Conservation (phyloP, 2,888 invertebrate genomes). For the Tortricodes alternella region DNA sequence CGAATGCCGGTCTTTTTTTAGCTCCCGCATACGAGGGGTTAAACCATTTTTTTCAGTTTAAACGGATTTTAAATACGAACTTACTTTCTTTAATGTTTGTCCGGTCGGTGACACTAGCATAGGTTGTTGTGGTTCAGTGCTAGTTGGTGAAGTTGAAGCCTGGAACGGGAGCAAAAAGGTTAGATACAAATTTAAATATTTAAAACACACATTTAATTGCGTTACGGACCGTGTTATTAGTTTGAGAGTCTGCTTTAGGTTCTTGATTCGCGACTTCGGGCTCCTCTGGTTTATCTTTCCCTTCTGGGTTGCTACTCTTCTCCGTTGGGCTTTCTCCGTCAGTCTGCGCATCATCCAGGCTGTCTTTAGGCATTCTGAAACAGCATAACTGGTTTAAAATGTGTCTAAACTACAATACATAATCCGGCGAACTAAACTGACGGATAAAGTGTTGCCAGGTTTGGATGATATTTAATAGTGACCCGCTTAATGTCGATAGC, state of each 20-base stretch:
- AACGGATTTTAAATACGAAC: conserved; percentile 1
- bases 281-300: not conserved
- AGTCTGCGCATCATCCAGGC: not conserved
- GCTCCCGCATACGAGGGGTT: no score
- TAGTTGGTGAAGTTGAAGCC: conserved; percentile 29
- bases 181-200: not conserved
- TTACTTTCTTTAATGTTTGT: conserved; percentile 72
- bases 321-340: not conserved
- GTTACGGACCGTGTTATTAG: not conserved
- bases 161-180: conserved; percentile 12
- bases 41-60: no score
- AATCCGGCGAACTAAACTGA: no score
- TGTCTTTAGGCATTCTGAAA: conserved; percentile 2
- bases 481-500: no score
- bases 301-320: conserved; percentile 1
- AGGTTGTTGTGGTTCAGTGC: conserved; percentile 13
- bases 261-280: not conserved
- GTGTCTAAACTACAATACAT: no score
- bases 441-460: no score
- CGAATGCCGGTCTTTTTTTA: no score
- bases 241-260: not conserved
- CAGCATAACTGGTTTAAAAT: no score
- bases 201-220: not conserved
- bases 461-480: no score
- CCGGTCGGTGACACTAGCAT: conserved; percentile 64